A percentile compares a stretch with the other conserved stretches of the same genome.
Evolutionary conservation across 2,888 invertebrate species (phyloP).

Genomic region (Drosophila demipolita): DNA sequence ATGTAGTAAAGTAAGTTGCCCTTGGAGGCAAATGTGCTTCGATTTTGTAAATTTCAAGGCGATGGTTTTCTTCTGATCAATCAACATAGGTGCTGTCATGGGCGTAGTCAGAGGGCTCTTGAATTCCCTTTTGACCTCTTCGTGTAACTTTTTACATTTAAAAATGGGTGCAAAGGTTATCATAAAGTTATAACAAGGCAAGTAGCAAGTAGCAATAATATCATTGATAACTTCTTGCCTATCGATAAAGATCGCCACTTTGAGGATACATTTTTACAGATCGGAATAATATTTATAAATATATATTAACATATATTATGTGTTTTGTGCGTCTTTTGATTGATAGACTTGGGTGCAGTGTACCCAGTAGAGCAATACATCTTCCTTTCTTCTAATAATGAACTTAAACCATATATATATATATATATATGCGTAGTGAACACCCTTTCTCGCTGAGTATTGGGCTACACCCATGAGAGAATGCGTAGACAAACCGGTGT

Average conservation of each 20-base stretch:
- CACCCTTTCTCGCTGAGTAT: not conserved
- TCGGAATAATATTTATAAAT: too few relatives aligned
- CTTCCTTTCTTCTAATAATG: too few relatives aligned
- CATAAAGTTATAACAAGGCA: not conserved
- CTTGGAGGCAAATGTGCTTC: too few relatives aligned
- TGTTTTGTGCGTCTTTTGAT: too few relatives aligned
- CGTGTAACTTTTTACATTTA: not conserved
- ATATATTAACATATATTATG: not conserved
- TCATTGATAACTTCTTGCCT: too few relatives aligned
- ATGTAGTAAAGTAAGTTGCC: not conserved
- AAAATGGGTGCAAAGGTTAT: not conserved
- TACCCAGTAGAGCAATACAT: too few relatives aligned
- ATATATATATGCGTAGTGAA: not conserved
- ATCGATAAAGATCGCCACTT: too few relatives aligned
- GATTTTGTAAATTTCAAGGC: not conserved
- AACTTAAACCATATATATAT: too few relatives aligned
- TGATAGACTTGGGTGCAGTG: too few relatives aligned
- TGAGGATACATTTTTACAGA: too few relatives aligned
- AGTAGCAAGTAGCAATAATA: not conserved
- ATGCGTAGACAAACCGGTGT: slow-evolving; percentile 20
- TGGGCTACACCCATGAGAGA: not conserved
- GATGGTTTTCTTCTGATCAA: not conserved
- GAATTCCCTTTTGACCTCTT: not conserved
- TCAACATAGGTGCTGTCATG: not conserved
- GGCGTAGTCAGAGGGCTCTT: not conserved